Percentiles rank a stretch among this genome's conserved stretches.
Conservation (phyloP, 2,113 vertebrate genomes). For the Leuciscus idus region DNA sequence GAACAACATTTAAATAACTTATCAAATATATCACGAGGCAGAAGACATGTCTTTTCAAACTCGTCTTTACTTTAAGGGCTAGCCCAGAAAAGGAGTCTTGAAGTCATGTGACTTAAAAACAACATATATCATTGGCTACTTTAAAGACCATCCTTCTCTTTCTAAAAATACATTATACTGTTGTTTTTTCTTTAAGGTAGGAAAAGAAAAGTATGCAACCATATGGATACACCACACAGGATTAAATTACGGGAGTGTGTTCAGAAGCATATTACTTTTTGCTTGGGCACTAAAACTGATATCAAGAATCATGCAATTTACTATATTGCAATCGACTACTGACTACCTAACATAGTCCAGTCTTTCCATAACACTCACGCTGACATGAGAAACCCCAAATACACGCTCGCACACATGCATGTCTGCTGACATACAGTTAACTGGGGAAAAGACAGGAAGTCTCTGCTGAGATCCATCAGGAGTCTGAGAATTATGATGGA, state of each 20-base stretch:
- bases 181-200: not conserved
- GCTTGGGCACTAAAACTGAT: not conserved
- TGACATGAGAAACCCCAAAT: slow-evolving; percentile 39
- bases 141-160: not conserved
- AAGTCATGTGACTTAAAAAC: not conserved
- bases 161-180: not conserved
- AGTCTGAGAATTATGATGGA: slow-evolving; percentile 40
- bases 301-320: not conserved
- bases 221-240: not conserved
- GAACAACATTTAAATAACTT: not conserved
- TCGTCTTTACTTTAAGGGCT: not conserved
- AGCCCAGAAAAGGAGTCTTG: not conserved
- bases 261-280: not conserved
- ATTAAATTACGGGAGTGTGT: not conserved
- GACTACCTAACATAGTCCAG: not conserved
- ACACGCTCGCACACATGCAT: slow-evolving; percentile 32
- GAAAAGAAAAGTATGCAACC: not conserved
- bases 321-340: not conserved
- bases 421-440: slow-evolving; percentile 54
- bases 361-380: not conserved
- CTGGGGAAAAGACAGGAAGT: slow-evolving; percentile 63
- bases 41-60: not conserved
- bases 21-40: not conserved
- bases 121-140: not conserved
- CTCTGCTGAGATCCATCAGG: slow-evolving; percentile 62